Conservation (phyloP, 64 coral and sea anemone genomes). For the Platygyra sinensis region DNA sequence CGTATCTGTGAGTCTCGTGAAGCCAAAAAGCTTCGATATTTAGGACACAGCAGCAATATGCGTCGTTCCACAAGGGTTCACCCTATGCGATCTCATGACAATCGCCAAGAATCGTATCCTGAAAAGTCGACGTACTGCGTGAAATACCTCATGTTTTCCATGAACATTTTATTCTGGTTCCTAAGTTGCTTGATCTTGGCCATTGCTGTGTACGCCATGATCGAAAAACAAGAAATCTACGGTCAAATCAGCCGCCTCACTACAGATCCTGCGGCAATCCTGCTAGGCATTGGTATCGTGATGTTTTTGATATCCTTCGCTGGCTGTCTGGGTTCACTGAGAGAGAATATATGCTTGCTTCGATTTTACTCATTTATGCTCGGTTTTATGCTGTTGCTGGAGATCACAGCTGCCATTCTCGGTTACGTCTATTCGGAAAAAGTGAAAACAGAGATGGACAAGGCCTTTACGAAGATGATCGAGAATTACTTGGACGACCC, state of each 20-base stretch:
- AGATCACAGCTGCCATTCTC: constrained; percentile 71
- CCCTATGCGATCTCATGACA: constrained; percentile 21
- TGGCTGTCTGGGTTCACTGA: constrained; percentile 87
- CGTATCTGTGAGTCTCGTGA: no score
- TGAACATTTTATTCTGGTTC: constrained; percentile 94
- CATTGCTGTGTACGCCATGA: constrained; percentile 76
- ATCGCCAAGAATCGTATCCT: constrained; percentile 56
- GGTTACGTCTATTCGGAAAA: constrained; percentile 75
- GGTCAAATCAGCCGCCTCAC: constrained; percentile 79
- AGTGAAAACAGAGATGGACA: constrained; percentile 78
- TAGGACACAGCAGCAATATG: constrained; percentile 1
- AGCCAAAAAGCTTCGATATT: background rate
- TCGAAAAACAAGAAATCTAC: constrained; percentile 88
- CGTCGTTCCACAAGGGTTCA: constrained; percentile 46
- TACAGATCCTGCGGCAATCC: constrained; percentile 79
- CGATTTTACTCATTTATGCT: constrained; percentile 76
- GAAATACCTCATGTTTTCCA: constrained; percentile 91
- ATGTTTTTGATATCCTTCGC: constrained; percentile 85
- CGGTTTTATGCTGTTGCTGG: constrained; percentile 74
- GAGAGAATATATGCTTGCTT: constrained; percentile 91
- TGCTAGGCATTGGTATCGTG: constrained; percentile 61
- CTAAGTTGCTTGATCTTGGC: constrained; percentile 79
- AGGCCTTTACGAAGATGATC: constrained; percentile 74
- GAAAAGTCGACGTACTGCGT: constrained; percentile 83
- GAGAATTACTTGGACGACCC: constrained; percentile 88